phyloP scores from a whole-genome alignment of 2,888 invertebrate species.

The Ophioninae sp. region DNA sequence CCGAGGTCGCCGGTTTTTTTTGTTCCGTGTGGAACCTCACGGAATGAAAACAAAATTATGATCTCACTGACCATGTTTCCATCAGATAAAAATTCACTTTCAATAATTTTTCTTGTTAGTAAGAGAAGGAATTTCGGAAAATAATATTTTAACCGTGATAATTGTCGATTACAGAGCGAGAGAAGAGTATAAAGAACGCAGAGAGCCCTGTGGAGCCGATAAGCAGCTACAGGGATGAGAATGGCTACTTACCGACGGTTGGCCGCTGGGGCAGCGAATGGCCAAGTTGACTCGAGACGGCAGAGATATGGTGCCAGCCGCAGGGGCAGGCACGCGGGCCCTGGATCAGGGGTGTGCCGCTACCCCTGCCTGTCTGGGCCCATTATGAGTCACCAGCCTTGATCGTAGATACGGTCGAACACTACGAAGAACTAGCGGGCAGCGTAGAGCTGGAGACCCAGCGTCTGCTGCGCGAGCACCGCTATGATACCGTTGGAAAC shows the following conservation, averaged over 20 bases:
- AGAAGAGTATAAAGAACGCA: constrained; percentile 80
- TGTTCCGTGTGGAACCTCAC: no score
- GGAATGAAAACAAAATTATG: no score
- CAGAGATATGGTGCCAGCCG: constrained; percentile 82
- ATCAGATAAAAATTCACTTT: no score
- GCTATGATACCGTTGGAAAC: constrained; percentile 95
- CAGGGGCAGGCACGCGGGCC: constrained; percentile 80
- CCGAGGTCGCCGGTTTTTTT: neutral
- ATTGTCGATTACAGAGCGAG: constrained; percentile 75
- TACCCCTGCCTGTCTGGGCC: constrained; percentile 90
- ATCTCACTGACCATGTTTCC: no score
- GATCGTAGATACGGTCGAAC: constrained; percentile 83
- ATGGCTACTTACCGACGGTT: constrained; percentile 88
- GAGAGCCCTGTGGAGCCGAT: constrained; percentile 82
- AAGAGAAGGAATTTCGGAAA: no score
- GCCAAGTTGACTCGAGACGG: constrained; percentile 97
- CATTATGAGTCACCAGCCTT: constrained; percentile 82
- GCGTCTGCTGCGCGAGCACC: constrained; percentile 90
- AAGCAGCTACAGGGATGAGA: constrained; percentile 83
- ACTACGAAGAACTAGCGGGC: constrained; percentile 91
- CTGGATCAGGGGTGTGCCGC: constrained; percentile 87
- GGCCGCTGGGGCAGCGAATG: constrained; percentile 96
- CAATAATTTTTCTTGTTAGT: no score
- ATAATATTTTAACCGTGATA: neutral
- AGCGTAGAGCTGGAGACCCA: constrained; percentile 91